Percentiles rank a stretch among this genome's conserved stretches.
Conservation (phyloP, 2,797 vertebrate species). For the Lacerta agilis region DNA sequence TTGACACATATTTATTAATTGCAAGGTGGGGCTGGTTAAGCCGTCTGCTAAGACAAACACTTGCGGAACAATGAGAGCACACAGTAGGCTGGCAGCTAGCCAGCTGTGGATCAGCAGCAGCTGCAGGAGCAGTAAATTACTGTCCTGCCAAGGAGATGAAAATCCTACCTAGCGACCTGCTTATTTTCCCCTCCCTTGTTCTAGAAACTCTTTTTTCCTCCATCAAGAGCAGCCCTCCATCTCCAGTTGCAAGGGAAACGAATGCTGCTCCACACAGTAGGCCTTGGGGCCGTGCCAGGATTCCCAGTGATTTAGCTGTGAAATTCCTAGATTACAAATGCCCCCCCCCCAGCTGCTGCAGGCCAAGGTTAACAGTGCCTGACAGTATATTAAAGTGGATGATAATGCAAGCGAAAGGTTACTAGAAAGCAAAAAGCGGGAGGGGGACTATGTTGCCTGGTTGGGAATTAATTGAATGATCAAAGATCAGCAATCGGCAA, state of each 20-base stretch:
- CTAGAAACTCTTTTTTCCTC: slow-evolving; percentile 40
- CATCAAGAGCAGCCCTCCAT: slow-evolving; percentile 14
- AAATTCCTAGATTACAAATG: slow-evolving; percentile 56
- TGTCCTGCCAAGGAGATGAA: slow-evolving; percentile 37
- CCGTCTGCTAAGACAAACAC: slow-evolving; percentile 71
- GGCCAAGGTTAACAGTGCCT: slow-evolving; percentile 48
- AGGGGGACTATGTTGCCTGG: not conserved
- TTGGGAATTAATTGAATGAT: slow-evolving; percentile 4
- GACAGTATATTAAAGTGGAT: slow-evolving; percentile 50
- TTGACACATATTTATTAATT: slow-evolving; percentile 78
- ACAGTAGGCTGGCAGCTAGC: slow-evolving; percentile 66
- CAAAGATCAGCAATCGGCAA: slow-evolving; percentile 37
- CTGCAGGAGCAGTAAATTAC: slow-evolving; percentile 64
- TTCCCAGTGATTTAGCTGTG: slow-evolving; percentile 60
- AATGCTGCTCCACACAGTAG: slow-evolving; percentile 42
- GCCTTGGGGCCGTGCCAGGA: slow-evolving; percentile 44
- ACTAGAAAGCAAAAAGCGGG: not conserved
- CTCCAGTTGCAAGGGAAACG: slow-evolving; percentile 34
- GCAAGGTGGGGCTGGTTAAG: slow-evolving; percentile 71
- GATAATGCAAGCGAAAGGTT: not conserved
- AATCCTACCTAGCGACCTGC: slow-evolving; percentile 17
- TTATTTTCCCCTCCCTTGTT: slow-evolving; percentile 11
- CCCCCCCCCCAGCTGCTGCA: slow-evolving; percentile 38
- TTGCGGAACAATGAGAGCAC: slow-evolving; percentile 61
- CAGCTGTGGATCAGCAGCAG: slow-evolving; percentile 67